Evolutionary conservation across 2,888 invertebrate genomes (phyloP).

Genomic region (Polyommatus iphigenia): DNA sequence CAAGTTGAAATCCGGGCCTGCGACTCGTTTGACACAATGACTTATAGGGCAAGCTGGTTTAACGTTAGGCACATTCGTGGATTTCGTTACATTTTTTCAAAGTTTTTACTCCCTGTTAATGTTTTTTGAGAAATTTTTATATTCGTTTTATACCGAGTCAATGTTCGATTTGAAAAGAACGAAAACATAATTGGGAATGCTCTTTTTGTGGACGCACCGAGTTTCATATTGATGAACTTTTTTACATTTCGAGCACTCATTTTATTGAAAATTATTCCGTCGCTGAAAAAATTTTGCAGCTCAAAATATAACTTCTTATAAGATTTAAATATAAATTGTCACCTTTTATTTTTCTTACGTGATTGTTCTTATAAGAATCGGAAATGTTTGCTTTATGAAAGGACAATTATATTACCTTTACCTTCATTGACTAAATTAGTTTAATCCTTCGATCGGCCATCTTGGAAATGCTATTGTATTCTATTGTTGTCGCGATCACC

Average conservation of each 20-base stretch:
- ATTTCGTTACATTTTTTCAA: slow-evolving; percentile 59
- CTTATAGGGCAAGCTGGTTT: slow-evolving; percentile 70
- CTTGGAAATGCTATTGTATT: no score
- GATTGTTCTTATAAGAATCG: background rate
- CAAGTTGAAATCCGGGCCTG: slow-evolving; percentile 17
- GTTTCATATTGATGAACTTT: slow-evolving; percentile 64
- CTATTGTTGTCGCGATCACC: no score
- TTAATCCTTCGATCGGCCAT: no score
- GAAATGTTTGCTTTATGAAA: background rate
- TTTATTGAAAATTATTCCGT: slow-evolving; percentile 37
- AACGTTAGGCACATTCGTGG: slow-evolving; percentile 60
- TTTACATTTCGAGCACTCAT: slow-evolving; percentile 39
- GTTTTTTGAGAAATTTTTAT: slow-evolving; percentile 61
- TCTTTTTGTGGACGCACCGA: slow-evolving; percentile 73
- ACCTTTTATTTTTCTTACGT: background rate
- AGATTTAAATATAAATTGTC: background rate
- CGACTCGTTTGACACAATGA: slow-evolving; percentile 69
- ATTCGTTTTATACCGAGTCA: slow-evolving; percentile 59
- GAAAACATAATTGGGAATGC: slow-evolving; percentile 72
- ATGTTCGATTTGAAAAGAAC: slow-evolving; percentile 66
- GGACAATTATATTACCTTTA: no score
- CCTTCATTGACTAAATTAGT: no score
- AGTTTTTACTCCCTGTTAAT: slow-evolving; percentile 60
- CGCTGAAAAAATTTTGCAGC: slow-evolving; percentile 24
- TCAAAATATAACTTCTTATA: background rate